Percentiles rank a stretch among this genome's conserved stretches.
These are phyloP conservation scores for Melanophora roralis DNA, from an alignment of 2,888 invertebrate species.

Conservation along the genomic window DNA sequence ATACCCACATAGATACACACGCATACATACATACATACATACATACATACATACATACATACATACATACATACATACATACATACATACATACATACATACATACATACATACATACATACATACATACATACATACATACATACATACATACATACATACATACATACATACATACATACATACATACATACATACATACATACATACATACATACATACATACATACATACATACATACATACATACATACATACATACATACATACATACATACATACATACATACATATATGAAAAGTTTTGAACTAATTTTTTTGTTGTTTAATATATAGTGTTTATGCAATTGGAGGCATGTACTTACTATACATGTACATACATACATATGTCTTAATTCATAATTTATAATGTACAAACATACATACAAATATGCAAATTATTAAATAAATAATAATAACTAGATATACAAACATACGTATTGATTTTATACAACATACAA, in stretches of 20 bases:
- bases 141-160: background rate
- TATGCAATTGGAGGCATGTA: too few species aligned
- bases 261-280: too few species aligned
- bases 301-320: background rate
- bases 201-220: background rate
- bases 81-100: background rate
- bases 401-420: background rate
- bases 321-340: background rate
- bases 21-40: background rate
- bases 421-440: slow-evolving; percentile 20
- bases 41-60: background rate
- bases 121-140: background rate
- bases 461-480: slow-evolving; percentile 67
- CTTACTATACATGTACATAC: background rate
- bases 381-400: background rate
- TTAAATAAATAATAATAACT: slow-evolving; percentile 23
- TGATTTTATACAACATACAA: slow-evolving; percentile 71
- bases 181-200: slow-evolving; percentile 5
- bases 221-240: background rate
- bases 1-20: background rate
- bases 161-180: background rate
- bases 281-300: background rate
- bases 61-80: too few species aligned
- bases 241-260: slow-evolving; percentile 15
- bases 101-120: background rate